Evolutionary conservation across 1,140 invertebrate species (phyloP).

Genomic region (Hydropsyche tenuis): DNA sequence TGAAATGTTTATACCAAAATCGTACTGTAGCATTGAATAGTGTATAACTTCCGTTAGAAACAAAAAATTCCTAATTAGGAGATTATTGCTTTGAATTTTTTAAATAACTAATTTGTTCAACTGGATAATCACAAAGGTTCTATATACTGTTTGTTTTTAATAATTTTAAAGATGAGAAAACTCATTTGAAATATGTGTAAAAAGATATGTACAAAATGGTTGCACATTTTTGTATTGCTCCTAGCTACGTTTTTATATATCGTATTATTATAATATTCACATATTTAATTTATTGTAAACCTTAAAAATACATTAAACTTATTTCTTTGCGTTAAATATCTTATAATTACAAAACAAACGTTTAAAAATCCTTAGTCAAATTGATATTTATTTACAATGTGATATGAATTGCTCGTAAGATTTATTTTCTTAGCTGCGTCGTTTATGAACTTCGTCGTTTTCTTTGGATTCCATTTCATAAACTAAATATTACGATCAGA

Average conservation of each 20-base stretch:
- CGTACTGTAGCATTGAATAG: no score
- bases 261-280: neutral
- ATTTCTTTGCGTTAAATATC: neutral
- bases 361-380: neutral
- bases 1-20: no score
- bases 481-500: neutral
- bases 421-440: neutral
- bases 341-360: neutral
- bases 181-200: constrained; percentile 18
- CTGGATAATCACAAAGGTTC: neutral
- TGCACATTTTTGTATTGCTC: constrained; percentile 19
- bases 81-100: no score
- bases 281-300: no score
- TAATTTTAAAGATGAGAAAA: constrained; percentile 1
- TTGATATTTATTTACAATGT: no score
- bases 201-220: constrained; percentile 44
- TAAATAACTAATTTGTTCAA: no score
- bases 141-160: neutral
- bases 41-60: no score
- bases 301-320: no score
- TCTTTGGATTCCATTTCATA: no score
- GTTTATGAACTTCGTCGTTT: neutral
- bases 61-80: no score
- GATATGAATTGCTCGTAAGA: no score
- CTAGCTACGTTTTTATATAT: constrained; percentile 11